Base-by-base conservation (phyloP, 2,888 invertebrate genomes). In the Lasioglossum zephyrum region DNA sequence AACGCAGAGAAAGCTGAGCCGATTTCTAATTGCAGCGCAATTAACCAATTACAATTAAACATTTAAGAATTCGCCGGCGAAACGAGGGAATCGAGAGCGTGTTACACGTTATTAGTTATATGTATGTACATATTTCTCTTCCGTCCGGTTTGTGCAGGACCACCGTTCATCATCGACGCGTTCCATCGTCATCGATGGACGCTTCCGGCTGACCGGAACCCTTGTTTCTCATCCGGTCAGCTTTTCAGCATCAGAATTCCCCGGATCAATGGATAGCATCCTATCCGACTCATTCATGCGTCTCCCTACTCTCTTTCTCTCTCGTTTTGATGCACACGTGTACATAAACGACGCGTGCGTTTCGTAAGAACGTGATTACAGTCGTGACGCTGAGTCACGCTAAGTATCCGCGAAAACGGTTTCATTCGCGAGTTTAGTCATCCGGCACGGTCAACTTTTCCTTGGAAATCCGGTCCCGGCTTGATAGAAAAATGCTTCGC, bases 201-300 rank as follows among this genome's bases (percentile, higher is more conserved):
- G 73, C 85, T 91, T 91, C 92, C 91, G 88, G 88, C 80, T 91
- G 81, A 81, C 77, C 79, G 81, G 81, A 83, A 84, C 86, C 88
- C 90, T 88, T 87, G 79, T 36, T 79, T 87, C 82, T 26, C 91
- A 88, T 91, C 91, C 91, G 91, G 90, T 89, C 85, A 86, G 81
- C 90, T 83, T 89, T 88, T 85, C 79, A 90, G 70, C 82, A 81
- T 85, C 82, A 47, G 80, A 70, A 79, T 83, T 79, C 88, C 73
- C 81, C 77, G 88, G 88, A 84, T 85, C 91, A 83, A 89, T 84
- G 81, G 73, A 72, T 88, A 81, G 85, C 81, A 85, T 88, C 87
- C 86, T 84, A 86, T 89, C 82, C 84, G 74, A 70, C 9, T 74
- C 76, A 69, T 80, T 83, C 72, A 78, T 74, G 70, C 76, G 66